Evolutionary conservation across 2,888 invertebrate genomes (phyloP), one percentile per base, ranked within the genome.

Genomic region (Brachyptera putata): DNA sequence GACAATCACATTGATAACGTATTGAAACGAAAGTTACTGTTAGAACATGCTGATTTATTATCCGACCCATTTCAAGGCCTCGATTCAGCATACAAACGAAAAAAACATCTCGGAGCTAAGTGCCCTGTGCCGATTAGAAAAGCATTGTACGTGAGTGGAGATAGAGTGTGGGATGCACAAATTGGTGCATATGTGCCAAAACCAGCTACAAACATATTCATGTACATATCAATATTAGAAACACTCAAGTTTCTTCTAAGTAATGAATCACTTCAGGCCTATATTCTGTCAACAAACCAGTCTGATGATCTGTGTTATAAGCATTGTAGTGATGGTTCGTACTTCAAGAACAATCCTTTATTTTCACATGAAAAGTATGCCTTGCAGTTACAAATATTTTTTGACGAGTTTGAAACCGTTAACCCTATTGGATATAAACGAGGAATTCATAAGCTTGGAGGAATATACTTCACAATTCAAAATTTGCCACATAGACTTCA

Each of bases 391-490:
- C 62, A 62, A 13, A 7, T 61, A 4, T 61, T 41, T 53, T 63
- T 37, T 26, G 63, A 65, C 26, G 63, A 66, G 25, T 66, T 64
- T 36, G 66, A 63, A 34, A 56, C 58, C 1, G 62, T 49, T n/a
- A 65, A 64, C 46, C 63, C 63, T n/a, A 46, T 63, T 11, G 63
- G 66, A 21, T 61, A 62, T 43, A 63, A 63, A 58, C 61, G 58
- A 4, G 39, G 34, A 9, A 36, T 53, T 26, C 55, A 37, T 25
- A 25, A 25, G 7, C 25, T 25, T 7, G 25, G 25, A 25, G 25
- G 25, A 7, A 4, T 25, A 7, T 56, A 56, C 11, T 56, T 56
- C 26, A 39, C 41, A 16, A 16, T 39, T 26, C 16, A 56, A 11
- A 63, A 63, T 57, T 48, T 63, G n/a, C 58, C 57, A 7, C 43